Base-by-base conservation (phyloP, 1,140 invertebrate genomes). In the Mizuhopecten yessoensis region DNA sequence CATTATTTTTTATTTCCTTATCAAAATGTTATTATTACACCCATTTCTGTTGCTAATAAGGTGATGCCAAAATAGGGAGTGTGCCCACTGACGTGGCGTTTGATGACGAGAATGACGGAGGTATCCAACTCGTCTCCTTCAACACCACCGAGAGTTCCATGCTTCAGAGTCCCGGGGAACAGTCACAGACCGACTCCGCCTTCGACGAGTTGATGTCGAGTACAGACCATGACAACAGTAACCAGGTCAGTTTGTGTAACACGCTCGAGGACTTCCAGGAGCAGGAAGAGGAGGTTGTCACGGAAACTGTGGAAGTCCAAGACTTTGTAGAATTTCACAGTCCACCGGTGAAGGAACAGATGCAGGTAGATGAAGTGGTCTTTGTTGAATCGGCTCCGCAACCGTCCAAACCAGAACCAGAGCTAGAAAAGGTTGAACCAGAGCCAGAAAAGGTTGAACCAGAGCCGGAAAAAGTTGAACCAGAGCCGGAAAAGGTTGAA, bases 71-170 rank as follows among this genome's bases (percentile, higher is more conserved):
- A 17, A 92, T 86, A 20, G 89, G 90, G 11, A 34, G 20, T 39
- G 17, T 92, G 13, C 89, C 91, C 10, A 49, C 90, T 17, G 33
- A 86, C 17, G 36, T 86, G 39, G 75, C 86, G 34, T 89, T 89
- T n/a, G 91, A 42, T 20, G 91, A 92, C 11, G 57, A 45, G 34
- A 91, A 91, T 23, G 88, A 34, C 20, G 57, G 86, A 17, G 57
- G 45, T 0, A 91, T 93, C 86, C 90, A 93, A 34, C 91, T 93
- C 0, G 87, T 94, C 34, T 93, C 92, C n/a, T 93, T 88, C 86
- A 90, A 89, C 20, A 89, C 42, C 10, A 92, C 89, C 20, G 39
- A 34, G 34, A 45, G 7, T 34, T 42, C 45, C 49, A 42, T 92
- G 86, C 57, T 75, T 7, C 89, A 89, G 39, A 90, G 89, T 36